Percentiles rank a stretch among this genome's conserved stretches.
Evolutionary conservation across 2,888 invertebrate species (phyloP).

Genomic region (Limnephilus auricula): DNA sequence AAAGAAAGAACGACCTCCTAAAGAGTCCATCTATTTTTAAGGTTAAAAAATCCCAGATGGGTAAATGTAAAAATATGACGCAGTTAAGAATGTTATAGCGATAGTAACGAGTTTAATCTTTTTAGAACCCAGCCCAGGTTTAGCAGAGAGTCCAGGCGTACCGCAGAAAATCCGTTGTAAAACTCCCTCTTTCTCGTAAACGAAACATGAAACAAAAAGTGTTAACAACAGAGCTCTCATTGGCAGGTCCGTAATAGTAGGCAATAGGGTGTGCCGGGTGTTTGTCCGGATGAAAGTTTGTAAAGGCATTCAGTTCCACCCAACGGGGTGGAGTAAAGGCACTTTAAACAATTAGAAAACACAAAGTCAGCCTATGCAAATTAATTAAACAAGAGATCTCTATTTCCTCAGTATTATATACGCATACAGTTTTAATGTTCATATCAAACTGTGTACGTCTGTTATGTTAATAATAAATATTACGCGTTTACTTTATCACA

Average conservation of each 20-base stretch:
- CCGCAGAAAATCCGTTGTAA: not conserved
- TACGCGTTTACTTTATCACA: not conserved
- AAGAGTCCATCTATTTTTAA: not conserved
- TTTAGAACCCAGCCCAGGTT: not conserved
- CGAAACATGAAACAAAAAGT: not conserved
- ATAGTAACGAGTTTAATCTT: conserved; percentile 1
- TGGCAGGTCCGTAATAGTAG: not conserved
- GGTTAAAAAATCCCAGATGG: not conserved
- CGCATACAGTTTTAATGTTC: not conserved
- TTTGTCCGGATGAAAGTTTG: conserved; percentile 22
- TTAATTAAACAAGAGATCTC: not conserved
- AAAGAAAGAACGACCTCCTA: not conserved
- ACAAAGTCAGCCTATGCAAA: not conserved
- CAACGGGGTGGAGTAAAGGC: not conserved
- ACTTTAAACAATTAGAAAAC: not conserved
- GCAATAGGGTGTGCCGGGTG: not conserved
- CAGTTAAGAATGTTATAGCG: not conserved
- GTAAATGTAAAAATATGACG: not conserved
- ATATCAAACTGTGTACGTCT: not conserved
- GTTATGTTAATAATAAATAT: not conserved
- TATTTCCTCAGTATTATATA: not conserved
- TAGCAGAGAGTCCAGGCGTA: not conserved
- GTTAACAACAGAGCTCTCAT: not conserved
- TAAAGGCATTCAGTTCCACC: not conserved
- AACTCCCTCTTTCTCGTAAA: not conserved